Evolutionary conservation across 2,113 vertebrate genomes (phyloP).

Genomic region (Cochlearius cochlearius): DNA sequence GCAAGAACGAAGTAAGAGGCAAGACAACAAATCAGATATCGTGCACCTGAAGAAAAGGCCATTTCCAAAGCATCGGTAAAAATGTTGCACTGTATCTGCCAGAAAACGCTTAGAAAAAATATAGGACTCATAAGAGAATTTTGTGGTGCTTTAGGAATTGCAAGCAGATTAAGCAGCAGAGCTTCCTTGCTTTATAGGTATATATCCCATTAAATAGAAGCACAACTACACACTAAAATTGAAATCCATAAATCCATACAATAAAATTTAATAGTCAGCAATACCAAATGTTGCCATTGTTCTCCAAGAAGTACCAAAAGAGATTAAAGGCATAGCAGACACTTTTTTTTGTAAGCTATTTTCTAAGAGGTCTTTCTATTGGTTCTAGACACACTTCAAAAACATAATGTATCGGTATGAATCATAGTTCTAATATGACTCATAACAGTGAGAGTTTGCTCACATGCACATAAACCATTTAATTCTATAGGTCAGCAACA

Average conservation of each 20-base stretch:
- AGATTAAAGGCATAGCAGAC: background rate
- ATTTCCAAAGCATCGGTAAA: background rate
- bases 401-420: background rate
- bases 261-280: slow-evolving; percentile 16
- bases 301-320: background rate
- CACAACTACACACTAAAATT: slow-evolving; percentile 19
- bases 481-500: background rate
- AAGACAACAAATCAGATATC: background rate
- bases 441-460: background rate
- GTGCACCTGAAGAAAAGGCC: background rate
- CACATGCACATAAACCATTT: background rate
- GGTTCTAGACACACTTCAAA: background rate
- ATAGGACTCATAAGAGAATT: background rate
- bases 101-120: slow-evolving; percentile 5
- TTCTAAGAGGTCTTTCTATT: background rate
- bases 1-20: background rate
- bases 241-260: slow-evolving; percentile 31
- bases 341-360: background rate
- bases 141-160: background rate
- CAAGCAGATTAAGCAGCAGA: slow-evolving; percentile 1
- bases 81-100: background rate
- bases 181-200: slow-evolving; percentile 25
- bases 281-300: background rate
- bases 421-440: background rate
- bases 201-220: slow-evolving; percentile 10